Evolutionary conservation across 2,888 invertebrate genomes (phyloP), one percentile per base, ranked within the genome.

Genomic region (Philaethria dido): DNA sequence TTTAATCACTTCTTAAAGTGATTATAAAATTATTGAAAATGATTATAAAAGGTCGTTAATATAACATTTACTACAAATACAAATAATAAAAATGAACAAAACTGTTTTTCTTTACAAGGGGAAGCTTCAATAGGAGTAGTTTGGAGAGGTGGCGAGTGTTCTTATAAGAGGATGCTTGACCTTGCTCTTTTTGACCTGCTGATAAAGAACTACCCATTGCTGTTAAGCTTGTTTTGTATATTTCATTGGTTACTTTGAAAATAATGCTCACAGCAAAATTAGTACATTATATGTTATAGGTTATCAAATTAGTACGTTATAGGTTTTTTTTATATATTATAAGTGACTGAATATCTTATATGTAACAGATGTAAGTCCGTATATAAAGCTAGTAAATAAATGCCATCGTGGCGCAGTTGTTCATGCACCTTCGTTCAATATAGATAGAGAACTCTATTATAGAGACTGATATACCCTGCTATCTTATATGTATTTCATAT

Each of bases 151-250:
- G 33, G 52, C 18, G 25, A 64, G 68, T 60, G 64, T 64, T 64
- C 60, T 61, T 54, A 47, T n/a, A 47, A 50, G 44, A 50, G 20
- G 55, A 47, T 42, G 29, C 64, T 68, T 62, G 61, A 68, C 68
- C 64, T 68, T 64, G 61, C 64, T 64, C 64, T 68, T 64, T 68
- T 33, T 33, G 48, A 44, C 42, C n/a, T 33, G 36, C 44, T 48
- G 29, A 39, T 52, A 33, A 47, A 55, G 55, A 66, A 57, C 39
- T 50, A 16, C 2, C 39, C 48, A 63, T 16, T 18, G 44, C 48
- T 63, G 36, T 50, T 62, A 42, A 22, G 22, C n/a, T 62, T 42
- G 11, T 57, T 42, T 22, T 39, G 20, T 42, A 22, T 11, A 22
- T 42, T 57, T 20, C 57, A 22, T 42, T 42, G n/a, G 6, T 42